Percentiles rank a stretch among this genome's conserved stretches.
phyloP scores from a whole-genome alignment of 2,888 invertebrate genomes.

The Aphidoletes aphidimyza region DNA sequence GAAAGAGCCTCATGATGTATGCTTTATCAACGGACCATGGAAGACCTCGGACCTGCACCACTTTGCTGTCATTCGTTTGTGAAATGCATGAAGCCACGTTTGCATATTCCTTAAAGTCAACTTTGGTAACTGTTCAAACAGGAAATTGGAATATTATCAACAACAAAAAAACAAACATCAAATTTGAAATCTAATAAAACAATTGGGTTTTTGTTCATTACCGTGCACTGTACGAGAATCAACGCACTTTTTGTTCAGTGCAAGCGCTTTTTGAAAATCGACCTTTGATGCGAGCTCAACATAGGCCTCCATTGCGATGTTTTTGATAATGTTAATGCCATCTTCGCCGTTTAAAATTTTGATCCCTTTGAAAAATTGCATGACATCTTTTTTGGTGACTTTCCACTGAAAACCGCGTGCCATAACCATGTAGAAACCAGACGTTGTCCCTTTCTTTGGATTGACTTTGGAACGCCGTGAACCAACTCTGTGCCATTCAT shows the following conservation, averaged over 20 bases:
- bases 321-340: slow-evolving; percentile 14
- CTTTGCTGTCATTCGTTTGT: slow-evolving; percentile 3
- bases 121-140: background rate
- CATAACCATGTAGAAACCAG: background rate
- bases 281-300: background rate
- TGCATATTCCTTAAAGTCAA: slow-evolving; percentile 9
- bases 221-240: background rate
- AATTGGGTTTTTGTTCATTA: background rate
- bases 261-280: background rate
- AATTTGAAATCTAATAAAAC: too few species aligned
- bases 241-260: background rate
- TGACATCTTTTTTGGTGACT: slow-evolving; percentile 8
- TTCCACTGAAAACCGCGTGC: slow-evolving; percentile 21
- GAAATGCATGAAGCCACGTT: background rate
- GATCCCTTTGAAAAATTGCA: slow-evolving; percentile 14
- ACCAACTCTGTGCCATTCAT: slow-evolving; percentile 22
- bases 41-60: background rate
- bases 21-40: background rate
- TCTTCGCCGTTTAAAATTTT: slow-evolving; percentile 12
- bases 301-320: background rate
- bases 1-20: slow-evolving; percentile 22
- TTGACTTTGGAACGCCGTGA: background rate
- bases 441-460: background rate
- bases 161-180: background rate
- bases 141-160: background rate